These are phyloP conservation scores for Amphipyra berbera DNA, from an alignment of 2,888 invertebrate genomes.

Conservation along the genomic window DNA sequence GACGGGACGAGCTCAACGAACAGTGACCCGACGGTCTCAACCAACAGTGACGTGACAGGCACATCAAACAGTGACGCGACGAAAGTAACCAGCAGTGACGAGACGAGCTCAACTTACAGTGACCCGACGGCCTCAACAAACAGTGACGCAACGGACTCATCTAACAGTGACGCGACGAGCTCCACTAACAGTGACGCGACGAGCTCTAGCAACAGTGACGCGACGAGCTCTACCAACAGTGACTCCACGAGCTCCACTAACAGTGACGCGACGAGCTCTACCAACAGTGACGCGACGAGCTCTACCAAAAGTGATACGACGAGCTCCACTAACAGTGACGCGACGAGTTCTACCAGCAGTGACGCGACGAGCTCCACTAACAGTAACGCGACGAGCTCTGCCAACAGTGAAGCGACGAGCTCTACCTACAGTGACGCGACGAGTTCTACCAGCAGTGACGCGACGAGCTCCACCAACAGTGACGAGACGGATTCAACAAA, in stretches of 20 bases:
- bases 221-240: too few relatives aligned
- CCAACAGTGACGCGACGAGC: not conserved
- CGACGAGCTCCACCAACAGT: not conserved
- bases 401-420: not conserved
- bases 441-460: not conserved
- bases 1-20: too few relatives aligned
- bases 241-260: not conserved
- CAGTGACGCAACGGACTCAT: not conserved
- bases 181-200: not conserved
- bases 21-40: too few relatives aligned
- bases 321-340: not conserved
- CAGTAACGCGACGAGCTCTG: too few relatives aligned
- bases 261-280: not conserved
- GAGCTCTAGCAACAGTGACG: too few relatives aligned
- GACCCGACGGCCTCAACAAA: not conserved
- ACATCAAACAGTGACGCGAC: too few relatives aligned
- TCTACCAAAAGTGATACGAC: not conserved
- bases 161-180: not conserved
- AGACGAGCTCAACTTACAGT: too few relatives aligned
- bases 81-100: too few relatives aligned
- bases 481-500: not conserved
- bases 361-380: too few relatives aligned
- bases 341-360: too few relatives aligned
- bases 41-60: too few relatives aligned
- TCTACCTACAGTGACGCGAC: not conserved